Conservation (phyloP, 1,140 invertebrate genomes). For the Heliconius hewitsoni region DNA sequence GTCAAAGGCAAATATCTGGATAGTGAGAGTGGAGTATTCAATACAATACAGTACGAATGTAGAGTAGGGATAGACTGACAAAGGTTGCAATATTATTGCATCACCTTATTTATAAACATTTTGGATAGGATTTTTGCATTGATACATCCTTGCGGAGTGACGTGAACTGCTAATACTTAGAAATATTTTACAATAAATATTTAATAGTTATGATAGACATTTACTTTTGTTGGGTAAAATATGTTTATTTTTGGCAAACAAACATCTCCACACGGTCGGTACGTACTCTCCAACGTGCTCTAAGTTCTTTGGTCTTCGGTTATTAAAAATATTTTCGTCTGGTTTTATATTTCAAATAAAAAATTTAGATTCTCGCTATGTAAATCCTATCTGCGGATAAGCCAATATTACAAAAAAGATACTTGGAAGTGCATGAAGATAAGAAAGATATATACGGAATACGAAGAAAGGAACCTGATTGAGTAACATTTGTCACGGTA, state of each 20-base stretch:
- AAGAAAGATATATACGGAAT: too few relatives aligned
- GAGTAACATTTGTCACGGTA: too few relatives aligned
- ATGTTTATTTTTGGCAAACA: background rate
- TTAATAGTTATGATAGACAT: background rate
- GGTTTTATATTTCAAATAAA: too few relatives aligned
- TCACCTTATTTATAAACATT: background rate
- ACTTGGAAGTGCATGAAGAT: too few relatives aligned
- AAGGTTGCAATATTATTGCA: background rate
- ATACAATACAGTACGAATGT: background rate
- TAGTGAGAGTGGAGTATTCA: background rate
- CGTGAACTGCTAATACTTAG: background rate
- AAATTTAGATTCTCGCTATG: too few relatives aligned
- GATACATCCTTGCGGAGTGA: background rate
- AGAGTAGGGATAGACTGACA: background rate
- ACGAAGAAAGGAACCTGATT: too few relatives aligned
- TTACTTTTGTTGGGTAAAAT: background rate
- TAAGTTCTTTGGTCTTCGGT: too few relatives aligned
- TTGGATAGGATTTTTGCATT: background rate
- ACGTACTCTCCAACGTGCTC: too few relatives aligned
- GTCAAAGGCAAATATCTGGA: background rate
- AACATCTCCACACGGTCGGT: too few relatives aligned
- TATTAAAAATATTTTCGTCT: too few relatives aligned
- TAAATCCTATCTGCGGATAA: too few relatives aligned
- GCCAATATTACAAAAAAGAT: too few relatives aligned
- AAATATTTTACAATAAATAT: background rate